Evolutionary conservation across 2,113 vertebrate genomes (phyloP), one percentile per base, ranked within the genome.

Genomic region (Ochotona curzoniae): DNA sequence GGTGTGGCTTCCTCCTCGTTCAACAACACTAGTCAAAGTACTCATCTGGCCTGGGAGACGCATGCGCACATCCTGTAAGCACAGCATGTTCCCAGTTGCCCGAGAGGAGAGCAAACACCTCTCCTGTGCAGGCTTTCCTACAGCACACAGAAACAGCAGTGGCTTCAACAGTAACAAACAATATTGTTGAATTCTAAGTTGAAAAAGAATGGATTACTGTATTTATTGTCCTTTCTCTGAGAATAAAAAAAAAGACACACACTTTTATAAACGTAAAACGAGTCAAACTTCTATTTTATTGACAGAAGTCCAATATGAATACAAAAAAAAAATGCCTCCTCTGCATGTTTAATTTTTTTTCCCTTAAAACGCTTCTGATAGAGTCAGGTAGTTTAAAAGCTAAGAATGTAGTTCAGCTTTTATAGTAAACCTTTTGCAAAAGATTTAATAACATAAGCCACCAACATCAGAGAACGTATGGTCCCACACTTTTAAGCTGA

Each of bases 231-330:
- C 94, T 90, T 93, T 92, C 80, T 96, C 79, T 93, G 69, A 92
- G 67, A 96, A 83, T 93, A 97, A 95, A 97, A 95, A 97, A 95
- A 44, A 44, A 97, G 97, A 98, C 96, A 96, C 96, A 98, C 97
- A 97, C 88, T 96, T 95, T 94, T 98, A 98, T 97, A 98, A 98
- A 98, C 82, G 70, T 93, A 98, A 97, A 97, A 96, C 75, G 94
- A 98, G 95, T 96, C 97, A 98, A 98, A 98, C 93, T 96, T 97
- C 97, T 97, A 97, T 97, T 98, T 98, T 98, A 98, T 98, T 98
- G 96, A 98, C 86, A 97, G 97, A 96, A 98, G 97, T 98, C 97
- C 93, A 98, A 98, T 98, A 97, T 49, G 95, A 96, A 97, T 98
- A 98, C 97, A 98, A 98, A 98, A 98, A 98, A 98, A 44, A 96